Conservation (phyloP, 2,113 vertebrate species). For the Bos javanicus region DNA sequence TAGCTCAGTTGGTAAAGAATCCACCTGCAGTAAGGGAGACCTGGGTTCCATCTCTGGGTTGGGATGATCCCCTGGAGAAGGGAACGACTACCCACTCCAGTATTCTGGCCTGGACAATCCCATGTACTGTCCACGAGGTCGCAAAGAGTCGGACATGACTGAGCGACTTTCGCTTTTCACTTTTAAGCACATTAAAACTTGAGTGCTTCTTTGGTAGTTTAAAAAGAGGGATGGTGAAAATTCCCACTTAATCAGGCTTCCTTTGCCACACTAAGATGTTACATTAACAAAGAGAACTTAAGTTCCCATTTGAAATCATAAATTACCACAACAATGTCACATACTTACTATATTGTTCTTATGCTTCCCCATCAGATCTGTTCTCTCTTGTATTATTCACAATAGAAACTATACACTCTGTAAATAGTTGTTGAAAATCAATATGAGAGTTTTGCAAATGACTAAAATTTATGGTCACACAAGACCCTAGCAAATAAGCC, state of each 20-base stretch:
- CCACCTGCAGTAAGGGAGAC: neutral
- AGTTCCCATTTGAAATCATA: neutral
- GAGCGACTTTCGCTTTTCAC: neutral
- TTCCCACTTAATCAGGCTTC: neutral
- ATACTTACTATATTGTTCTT: fast-evolving
- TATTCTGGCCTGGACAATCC: neutral
- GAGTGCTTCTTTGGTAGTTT: too few species aligned
- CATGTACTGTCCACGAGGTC: neutral
- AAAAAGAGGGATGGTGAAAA: neutral
- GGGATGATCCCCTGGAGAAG: neutral
- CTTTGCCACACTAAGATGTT: neutral
- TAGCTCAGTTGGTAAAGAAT: neutral
- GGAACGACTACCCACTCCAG: neutral
- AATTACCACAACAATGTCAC: neutral
- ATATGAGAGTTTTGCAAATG: neutral
- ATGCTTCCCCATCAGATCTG: neutral
- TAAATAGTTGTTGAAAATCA: neutral
- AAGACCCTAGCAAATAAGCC: neutral
- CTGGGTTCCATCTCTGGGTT: neutral
- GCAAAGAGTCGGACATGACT: neutral
- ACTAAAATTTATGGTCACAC: neutral
- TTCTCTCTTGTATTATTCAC: neutral
- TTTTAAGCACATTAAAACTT: neutral
- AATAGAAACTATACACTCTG: neutral
- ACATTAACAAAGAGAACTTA: neutral